A percentile compares a stretch with the other conserved stretches of the same genome.
Conservation (phyloP, 2,797 vertebrate genomes). For the Crenuchus spilurus region DNA sequence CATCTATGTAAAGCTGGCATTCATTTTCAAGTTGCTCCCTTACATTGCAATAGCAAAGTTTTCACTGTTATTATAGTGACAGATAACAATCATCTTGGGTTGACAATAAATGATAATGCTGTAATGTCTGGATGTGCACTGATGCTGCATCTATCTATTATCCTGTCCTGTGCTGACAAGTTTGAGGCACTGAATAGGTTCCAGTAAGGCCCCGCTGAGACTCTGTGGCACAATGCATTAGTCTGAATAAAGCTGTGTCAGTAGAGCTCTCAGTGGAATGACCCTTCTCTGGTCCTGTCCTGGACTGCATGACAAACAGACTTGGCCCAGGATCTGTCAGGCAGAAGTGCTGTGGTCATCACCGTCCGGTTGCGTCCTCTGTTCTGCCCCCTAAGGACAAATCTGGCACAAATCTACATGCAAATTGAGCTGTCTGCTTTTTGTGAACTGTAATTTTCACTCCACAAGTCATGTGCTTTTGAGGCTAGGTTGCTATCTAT, state of each 20-base stretch:
- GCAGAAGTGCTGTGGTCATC: constrained; percentile 46
- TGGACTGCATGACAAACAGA: constrained; percentile 44
- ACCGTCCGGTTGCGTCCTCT: neutral
- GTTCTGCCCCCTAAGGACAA: constrained; percentile 17
- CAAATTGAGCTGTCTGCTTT: constrained; percentile 3
- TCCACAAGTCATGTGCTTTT: neutral
- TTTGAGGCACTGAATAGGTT: constrained; percentile 28
- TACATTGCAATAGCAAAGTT: neutral
- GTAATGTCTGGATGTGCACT: neutral
- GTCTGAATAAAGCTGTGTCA: constrained; percentile 52
- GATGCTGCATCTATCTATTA: constrained; percentile 19
- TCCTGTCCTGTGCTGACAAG: neutral
- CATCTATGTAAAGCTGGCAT: neutral
- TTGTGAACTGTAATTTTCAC: neutral
- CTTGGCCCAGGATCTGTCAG: constrained; percentile 4
- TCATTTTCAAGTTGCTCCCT: neutral
- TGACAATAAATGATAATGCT: constrained; percentile 4
- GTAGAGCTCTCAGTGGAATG: constrained; percentile 22
- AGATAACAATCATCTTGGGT: neutral
- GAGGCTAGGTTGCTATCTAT: neutral
- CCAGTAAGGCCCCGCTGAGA: constrained; percentile 16
- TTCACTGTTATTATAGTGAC: neutral
- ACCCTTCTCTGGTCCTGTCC: constrained; percentile 16
- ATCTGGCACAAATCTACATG: constrained; percentile 19
- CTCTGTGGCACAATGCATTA: constrained; percentile 25